These are phyloP conservation scores for Lochmaea capreae DNA, from an alignment of 2,888 invertebrate genomes.

Conservation along the genomic window DNA sequence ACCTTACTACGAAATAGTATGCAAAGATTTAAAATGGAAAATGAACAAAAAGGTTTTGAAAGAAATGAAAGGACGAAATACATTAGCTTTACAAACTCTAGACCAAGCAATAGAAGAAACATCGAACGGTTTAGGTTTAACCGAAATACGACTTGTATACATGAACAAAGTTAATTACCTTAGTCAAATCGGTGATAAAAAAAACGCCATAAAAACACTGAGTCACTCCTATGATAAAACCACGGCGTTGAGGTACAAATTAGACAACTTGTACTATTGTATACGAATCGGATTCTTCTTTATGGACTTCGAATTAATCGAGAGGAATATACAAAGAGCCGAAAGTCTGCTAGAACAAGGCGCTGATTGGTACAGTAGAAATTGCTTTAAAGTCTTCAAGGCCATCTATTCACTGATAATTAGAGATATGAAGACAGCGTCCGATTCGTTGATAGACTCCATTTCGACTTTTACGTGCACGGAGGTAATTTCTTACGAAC, in stretches of 20 bases:
- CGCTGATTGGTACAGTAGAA: constrained; percentile 81
- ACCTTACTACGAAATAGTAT: constrained; percentile 73
- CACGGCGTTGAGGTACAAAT: constrained; percentile 60
- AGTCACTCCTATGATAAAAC: constrained; percentile 60
- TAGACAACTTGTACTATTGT: constrained; percentile 64
- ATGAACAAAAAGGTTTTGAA: constrained; percentile 61
- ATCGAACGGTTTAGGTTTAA: constrained; percentile 47
- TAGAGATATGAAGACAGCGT: constrained; percentile 75
- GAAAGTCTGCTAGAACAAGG: constrained; percentile 56
- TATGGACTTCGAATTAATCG: constrained; percentile 54
- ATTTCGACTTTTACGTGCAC: constrained; percentile 81
- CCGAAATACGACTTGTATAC: constrained; percentile 56
- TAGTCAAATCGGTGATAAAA: constrained; percentile 64
- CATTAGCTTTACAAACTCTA: constrained; percentile 49
- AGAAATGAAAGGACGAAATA: constrained; percentile 55
- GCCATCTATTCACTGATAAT: constrained; percentile 75
- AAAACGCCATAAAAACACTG: constrained; percentile 55
- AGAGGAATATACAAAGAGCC: constrained; percentile 59
- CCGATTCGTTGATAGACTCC: constrained; percentile 74
- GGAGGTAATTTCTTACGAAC: constrained; percentile 77
- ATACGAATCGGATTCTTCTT: constrained; percentile 62
- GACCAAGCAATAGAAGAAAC: constrained; percentile 54
- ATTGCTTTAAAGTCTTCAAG: constrained; percentile 76
- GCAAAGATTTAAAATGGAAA: constrained; percentile 65
- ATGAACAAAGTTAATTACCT: constrained; percentile 63